Evolutionary conservation across 2,797 vertebrate species (phyloP).

Genomic region (Coregonus sp.): DNA sequence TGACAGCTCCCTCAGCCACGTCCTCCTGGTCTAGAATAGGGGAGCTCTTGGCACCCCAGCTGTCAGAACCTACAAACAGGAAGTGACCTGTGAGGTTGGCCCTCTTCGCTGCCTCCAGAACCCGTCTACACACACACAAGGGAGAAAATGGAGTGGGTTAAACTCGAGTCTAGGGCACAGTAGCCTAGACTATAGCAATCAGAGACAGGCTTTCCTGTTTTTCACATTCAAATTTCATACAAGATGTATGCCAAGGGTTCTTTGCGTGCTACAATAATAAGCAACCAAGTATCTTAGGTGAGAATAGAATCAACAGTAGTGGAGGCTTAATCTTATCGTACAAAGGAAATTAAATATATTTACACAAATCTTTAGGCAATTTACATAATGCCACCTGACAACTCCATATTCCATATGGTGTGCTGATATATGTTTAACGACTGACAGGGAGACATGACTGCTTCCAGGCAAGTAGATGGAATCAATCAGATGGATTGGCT

Average conservation of each 20-base stretch:
- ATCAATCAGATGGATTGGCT: background rate
- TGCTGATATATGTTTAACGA: background rate
- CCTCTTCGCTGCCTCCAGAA: slow-evolving; percentile 70
- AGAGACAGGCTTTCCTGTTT: too few relatives aligned
- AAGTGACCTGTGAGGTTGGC: slow-evolving; percentile 81
- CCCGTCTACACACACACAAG: slow-evolving; percentile 59
- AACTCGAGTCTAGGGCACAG: background rate
- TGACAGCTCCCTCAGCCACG: slow-evolving; percentile 75
- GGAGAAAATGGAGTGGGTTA: background rate
- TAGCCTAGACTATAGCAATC: too few relatives aligned
- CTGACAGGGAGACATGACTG: background rate
- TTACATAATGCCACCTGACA: background rate
- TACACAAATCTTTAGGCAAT: background rate
- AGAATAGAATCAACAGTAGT: background rate
- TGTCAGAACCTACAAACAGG: slow-evolving; percentile 82
- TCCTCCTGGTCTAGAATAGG: slow-evolving; percentile 77
- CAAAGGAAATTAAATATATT: background rate
- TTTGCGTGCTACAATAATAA: background rate
- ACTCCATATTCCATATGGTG: background rate
- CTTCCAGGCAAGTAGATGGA: background rate
- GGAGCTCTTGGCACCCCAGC: slow-evolving; percentile 79
- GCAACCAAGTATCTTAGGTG: background rate
- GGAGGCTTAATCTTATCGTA: background rate
- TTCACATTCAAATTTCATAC: too few relatives aligned
- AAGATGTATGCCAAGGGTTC: background rate